These are phyloP conservation scores for Onychomys torridus DNA, from an alignment of 2,797 vertebrate genomes.

Conservation along the genomic window DNA sequence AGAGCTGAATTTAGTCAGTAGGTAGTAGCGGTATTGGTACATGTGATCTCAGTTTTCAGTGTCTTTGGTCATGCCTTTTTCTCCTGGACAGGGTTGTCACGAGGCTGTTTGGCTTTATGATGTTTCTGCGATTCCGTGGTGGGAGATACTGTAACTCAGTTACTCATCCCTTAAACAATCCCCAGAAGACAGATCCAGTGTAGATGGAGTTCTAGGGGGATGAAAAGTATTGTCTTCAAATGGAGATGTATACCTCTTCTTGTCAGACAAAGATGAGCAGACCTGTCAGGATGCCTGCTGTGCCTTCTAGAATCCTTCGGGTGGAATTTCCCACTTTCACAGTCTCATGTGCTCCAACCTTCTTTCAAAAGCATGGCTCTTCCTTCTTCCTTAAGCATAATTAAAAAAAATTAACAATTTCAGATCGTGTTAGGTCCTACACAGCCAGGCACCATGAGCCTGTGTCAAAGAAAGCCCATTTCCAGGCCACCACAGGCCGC, in stretches of 20 bases:
- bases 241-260: conserved; percentile 55
- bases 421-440: background rate
- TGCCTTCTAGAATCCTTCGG: conserved; percentile 69
- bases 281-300: conserved; percentile 44
- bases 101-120: conserved; percentile 1
- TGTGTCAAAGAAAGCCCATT: background rate
- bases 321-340: conserved; percentile 71
- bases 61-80: background rate
- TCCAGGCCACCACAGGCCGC: too few relatives aligned
- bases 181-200: conserved; percentile 66
- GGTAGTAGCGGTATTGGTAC: background rate
- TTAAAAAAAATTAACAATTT: conserved; percentile 27
- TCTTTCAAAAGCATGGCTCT: background rate
- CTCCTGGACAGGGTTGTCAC: background rate
- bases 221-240: conserved; percentile 66
- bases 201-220: conserved; percentile 52
- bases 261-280: conserved; percentile 71
- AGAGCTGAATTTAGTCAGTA: background rate
- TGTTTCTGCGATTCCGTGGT: background rate
- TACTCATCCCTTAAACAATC: conserved; percentile 64
- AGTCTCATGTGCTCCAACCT: conserved; percentile 55
- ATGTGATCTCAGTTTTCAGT: background rate
- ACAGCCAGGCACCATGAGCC: background rate
- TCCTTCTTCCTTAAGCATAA: conserved; percentile 14
- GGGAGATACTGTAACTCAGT: background rate